These are phyloP conservation scores for Deladenus siricidicola DNA, from an alignment of 2,888 invertebrate species.

Conservation along the genomic window DNA sequence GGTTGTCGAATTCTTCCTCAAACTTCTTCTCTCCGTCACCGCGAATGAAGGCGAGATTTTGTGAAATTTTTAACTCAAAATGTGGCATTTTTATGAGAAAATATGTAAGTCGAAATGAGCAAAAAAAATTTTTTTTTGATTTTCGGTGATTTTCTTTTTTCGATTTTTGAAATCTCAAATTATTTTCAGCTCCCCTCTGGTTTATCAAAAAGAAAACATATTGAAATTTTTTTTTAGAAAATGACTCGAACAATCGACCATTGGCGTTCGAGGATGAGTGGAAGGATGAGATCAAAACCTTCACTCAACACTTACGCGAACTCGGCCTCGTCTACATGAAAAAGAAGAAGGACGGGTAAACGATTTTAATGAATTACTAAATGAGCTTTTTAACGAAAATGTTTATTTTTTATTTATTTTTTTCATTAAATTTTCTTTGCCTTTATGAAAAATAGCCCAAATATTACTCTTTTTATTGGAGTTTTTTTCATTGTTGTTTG, in stretches of 20 bases:
- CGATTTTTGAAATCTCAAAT: too few species aligned
- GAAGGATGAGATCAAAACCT: slow-evolving; percentile 58
- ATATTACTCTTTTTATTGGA: neutral
- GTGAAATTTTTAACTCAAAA: neutral
- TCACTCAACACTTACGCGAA: slow-evolving; percentile 88
- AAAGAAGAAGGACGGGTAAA: slow-evolving; percentile 47
- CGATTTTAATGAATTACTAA: too few species aligned
- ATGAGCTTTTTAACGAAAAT: neutral
- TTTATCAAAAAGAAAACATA: too few species aligned
- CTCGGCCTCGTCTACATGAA: slow-evolving; percentile 80
- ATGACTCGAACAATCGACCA: slow-evolving; percentile 15
- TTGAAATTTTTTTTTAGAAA: too few species aligned
- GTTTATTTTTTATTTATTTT: neutral
- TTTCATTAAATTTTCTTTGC: neutral
- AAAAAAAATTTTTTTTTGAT: too few species aligned
- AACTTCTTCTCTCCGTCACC: slow-evolving; percentile 23
- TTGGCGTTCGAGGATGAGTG: slow-evolving; percentile 31
- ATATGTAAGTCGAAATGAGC: neutral
- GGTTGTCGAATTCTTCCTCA: slow-evolving; percentile 27
- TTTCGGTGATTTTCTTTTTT: too few species aligned
- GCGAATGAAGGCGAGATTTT: slow-evolving; percentile 8
- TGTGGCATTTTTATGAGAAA: too few species aligned
- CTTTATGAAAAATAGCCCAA: neutral
- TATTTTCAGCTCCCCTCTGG: too few species aligned
- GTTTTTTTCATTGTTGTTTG: neutral